Percentiles rank a stretch among this genome's conserved stretches.
Evolutionary conservation across 1,140 invertebrate species (phyloP).

Genomic region (Babylonia areolata): DNA sequence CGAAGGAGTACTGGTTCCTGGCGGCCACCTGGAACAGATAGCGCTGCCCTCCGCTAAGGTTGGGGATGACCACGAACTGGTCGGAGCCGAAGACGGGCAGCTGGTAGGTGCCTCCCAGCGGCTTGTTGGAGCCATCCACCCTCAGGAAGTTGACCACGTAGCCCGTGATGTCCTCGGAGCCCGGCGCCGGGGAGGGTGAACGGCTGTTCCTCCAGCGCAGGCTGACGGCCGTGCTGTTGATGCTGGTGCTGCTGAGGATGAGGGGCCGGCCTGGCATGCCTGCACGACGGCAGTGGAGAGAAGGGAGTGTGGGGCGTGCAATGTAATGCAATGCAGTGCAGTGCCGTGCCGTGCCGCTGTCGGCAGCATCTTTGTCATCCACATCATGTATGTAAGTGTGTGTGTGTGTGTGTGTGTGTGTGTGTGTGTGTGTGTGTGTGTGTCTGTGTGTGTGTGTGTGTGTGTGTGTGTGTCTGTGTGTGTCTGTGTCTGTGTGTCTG

Average conservation of each 20-base stretch:
- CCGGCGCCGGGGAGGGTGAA: conserved; percentile 9
- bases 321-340: too few relatives aligned
- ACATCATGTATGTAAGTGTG: too few relatives aligned
- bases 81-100: conserved; percentile 23
- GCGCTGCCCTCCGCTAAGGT: background rate
- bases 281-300: background rate
- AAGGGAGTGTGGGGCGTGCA: too few relatives aligned
- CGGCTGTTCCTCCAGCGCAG: conserved; percentile 22
- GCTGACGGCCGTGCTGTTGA: conserved; percentile 22
- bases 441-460: too few relatives aligned
- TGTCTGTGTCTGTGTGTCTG: too few relatives aligned
- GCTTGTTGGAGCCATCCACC: conserved; percentile 18
- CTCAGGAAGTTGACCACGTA: conserved; percentile 25
- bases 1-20: conserved; percentile 2
- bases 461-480: too few relatives aligned
- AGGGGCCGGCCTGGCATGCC: conserved; percentile 30
- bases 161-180: background rate
- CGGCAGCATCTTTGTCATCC: too few relatives aligned
- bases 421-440: too few relatives aligned
- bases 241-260: background rate
- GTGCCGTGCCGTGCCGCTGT: too few relatives aligned
- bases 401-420: too few relatives aligned
- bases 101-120: conserved; percentile 13
- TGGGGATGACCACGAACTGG: conserved; percentile 33
- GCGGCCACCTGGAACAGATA: conserved; percentile 38